Evolutionary conservation across 2,888 invertebrate species (phyloP).

Genomic region (Caenorhabditis plicata): DNA sequence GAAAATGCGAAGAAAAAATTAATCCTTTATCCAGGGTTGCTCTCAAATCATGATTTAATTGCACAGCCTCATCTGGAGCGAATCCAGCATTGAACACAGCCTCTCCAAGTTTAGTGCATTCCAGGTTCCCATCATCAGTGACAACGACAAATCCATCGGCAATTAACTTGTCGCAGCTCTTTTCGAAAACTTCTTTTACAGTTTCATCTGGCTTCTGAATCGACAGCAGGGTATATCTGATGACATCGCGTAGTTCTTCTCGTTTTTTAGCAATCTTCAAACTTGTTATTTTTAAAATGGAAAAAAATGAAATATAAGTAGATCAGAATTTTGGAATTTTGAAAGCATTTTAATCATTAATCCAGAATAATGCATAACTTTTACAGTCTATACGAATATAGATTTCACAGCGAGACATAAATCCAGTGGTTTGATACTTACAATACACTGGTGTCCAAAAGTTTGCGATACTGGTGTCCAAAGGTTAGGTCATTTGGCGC

Average conservation of each 20-base stretch:
- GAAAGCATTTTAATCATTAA: too few relatives aligned
- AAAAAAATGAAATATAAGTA: too few relatives aligned
- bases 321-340: too few relatives aligned
- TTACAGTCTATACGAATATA: too few relatives aligned
- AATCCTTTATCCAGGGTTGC: conserved; percentile 75
- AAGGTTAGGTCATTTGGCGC: too few relatives aligned
- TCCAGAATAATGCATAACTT: too few relatives aligned
- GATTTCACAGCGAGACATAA: too few relatives aligned
- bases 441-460: too few relatives aligned
- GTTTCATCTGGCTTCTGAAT: conserved; percentile 31
- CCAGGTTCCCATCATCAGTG: conserved; percentile 1
- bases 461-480: too few relatives aligned
- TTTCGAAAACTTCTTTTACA: conserved; percentile 9
- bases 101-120: conserved; percentile 69
- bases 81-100: conserved; percentile 87
- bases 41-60: conserved; percentile 77
- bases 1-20: conserved; percentile 80
- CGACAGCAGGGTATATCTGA: conserved; percentile 32
- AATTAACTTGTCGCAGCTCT: conserved; percentile 11
- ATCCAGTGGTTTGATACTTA: too few relatives aligned
- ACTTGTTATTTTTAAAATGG: background rate
- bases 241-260: conserved; percentile 32
- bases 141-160: conserved; percentile 19
- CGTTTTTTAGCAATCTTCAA: conserved; percentile 28
- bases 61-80: conserved; percentile 75